Evolutionary conservation across 2,888 invertebrate species (phyloP), one percentile per base, ranked within the genome.

Genomic region (Plutella xylostella): DNA sequence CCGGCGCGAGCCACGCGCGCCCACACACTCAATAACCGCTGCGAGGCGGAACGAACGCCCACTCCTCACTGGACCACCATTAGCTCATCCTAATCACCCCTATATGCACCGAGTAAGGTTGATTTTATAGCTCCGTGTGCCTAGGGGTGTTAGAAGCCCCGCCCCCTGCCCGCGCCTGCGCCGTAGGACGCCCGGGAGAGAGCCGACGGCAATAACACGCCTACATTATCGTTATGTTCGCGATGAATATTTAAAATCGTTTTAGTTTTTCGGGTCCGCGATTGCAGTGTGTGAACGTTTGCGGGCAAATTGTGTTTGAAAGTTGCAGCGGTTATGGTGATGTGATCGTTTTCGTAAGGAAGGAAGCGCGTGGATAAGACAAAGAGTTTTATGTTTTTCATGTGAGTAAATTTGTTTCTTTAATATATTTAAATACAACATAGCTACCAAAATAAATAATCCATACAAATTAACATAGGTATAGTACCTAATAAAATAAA

Each of bases 151-250:
- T 18, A 48, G 21, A 22, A 52, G 59, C 72, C 52, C 80, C 82
- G 76, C 80, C 82, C 69, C 59, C 48, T 48, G 34, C 17, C 50
- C 74, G 72, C 79, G 79, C 82, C 73, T 48, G 80, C 80, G 80
- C 72, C 68, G 63, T 63, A 66, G 28, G 18, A 20, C 66, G 25
- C 25, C 6, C 6, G 9, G 25, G 5, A 7, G 25, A 5, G 25
- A 25, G 41, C 68, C 69, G 68, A 52, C 65, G 67, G 63, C 63
- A 65, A n/a, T n/a, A n/a, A 72, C 77, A 79, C 80, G 80, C 80
- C 79, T 82, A 76, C 79, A 80, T 82, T 77, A 80, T 79, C 79
- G 68, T 80, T 73, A 80, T 70, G 72, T 68, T 67, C 61, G 56
- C 64, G 63, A 73, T 82, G 72, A 77, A 79, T 80, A 65, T 74